These are phyloP conservation scores for Caligus rogercresseyi DNA, from an alignment of 1,140 invertebrate genomes.

Conservation along the genomic window DNA sequence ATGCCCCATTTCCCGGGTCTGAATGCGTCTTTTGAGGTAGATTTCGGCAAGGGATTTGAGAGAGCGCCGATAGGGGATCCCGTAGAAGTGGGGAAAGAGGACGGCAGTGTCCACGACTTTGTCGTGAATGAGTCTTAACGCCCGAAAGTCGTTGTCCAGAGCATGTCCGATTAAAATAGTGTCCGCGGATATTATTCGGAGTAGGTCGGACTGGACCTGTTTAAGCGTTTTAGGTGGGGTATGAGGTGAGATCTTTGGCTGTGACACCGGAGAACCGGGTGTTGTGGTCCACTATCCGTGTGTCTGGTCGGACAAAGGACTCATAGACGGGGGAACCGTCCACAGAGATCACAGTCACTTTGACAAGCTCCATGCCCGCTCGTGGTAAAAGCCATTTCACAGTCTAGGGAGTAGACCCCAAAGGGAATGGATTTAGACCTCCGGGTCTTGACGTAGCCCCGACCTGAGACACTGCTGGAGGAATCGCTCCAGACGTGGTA, in stretches of 20 bases:
- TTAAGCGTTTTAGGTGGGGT: slow-evolving; percentile 24
- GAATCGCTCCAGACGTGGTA: slow-evolving; percentile 6
- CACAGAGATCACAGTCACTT: slow-evolving; percentile 11
- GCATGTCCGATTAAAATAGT: slow-evolving; percentile 42
- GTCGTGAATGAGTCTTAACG: slow-evolving; percentile 29
- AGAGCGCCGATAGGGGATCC: slow-evolving; percentile 54
- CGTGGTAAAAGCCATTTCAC: slow-evolving; percentile 19
- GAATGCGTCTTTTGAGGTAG: slow-evolving; percentile 54
- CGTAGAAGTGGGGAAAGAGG: slow-evolving; percentile 58
- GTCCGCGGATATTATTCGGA: slow-evolving; percentile 33
- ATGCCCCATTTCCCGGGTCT: slow-evolving; percentile 46
- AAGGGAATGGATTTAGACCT: neutral
- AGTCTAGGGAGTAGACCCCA: slow-evolving; percentile 11
- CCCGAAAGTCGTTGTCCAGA: slow-evolving; percentile 39
- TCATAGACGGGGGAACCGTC: slow-evolving; percentile 13
- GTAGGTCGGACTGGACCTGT: slow-evolving; percentile 35
- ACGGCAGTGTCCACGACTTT: slow-evolving; percentile 37
- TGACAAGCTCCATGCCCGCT: slow-evolving; percentile 5
- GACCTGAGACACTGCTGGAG: neutral
- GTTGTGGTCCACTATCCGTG: slow-evolving; percentile 61
- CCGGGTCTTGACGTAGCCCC: slow-evolving; percentile 1
- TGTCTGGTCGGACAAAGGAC: slow-evolving; percentile 45
- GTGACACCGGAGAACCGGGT: slow-evolving; percentile 39
- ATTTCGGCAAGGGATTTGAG: slow-evolving; percentile 50
- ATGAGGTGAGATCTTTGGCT: slow-evolving; percentile 24